Evolutionary conservation across 2,113 vertebrate genomes (phyloP).

Genomic region (Gasterosteus nipponicus): DNA sequence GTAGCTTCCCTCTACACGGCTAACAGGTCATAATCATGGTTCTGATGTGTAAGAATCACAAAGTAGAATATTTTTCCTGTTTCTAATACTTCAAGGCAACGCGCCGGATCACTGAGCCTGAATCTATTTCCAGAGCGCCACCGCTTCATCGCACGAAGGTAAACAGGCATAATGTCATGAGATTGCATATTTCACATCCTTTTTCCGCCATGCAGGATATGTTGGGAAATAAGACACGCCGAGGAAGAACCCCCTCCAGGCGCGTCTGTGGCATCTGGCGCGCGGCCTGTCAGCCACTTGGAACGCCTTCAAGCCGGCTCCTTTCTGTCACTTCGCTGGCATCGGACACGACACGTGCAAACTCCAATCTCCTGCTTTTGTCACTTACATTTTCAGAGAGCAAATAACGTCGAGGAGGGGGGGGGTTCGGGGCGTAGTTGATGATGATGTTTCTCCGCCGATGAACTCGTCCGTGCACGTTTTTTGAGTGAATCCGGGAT

Average conservation of each 20-base stretch:
- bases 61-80: not conserved
- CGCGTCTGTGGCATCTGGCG: constrained; percentile 18
- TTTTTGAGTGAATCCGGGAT: not conserved
- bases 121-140: constrained; percentile 43
- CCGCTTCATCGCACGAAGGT: constrained; percentile 31
- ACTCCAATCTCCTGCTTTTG: constrained; percentile 34
- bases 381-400: constrained; percentile 34
- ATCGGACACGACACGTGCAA: constrained; percentile 3
- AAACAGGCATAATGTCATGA: constrained; percentile 45
- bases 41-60: no score
- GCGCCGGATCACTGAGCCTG: constrained; percentile 1
- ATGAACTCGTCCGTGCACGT: not conserved
- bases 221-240: constrained; percentile 55
- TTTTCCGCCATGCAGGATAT: constrained; percentile 25
- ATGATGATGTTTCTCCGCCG: not conserved
- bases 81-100: constrained; percentile 3
- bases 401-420: constrained; percentile 25
- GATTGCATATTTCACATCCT: constrained; percentile 40
- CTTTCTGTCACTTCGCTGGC: constrained; percentile 38
- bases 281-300: constrained; percentile 50
- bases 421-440: no score
- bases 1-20: not conserved
- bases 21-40: not conserved
- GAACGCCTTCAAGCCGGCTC: constrained; percentile 10
- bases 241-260: constrained; percentile 26